Base-by-base conservation (phyloP, 2,113 vertebrate genomes). In the Paramisgurnus dabryanus region DNA sequence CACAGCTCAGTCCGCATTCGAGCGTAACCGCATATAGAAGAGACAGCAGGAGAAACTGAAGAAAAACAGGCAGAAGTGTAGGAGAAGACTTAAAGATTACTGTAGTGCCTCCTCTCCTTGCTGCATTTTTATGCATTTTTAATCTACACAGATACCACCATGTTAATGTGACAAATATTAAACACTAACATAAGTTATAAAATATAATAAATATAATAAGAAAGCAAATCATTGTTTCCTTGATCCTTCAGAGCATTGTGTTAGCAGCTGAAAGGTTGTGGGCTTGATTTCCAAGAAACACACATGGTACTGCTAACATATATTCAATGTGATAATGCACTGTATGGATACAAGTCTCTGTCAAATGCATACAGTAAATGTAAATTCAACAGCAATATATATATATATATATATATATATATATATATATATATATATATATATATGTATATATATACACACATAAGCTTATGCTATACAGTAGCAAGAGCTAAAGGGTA, bases 1-100 rank as follows among this genome's bases (percentile, higher is more conserved):
- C 58, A 81, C 67, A 77, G 80, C 72, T 75, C 72, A 75, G 72
- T 75, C 58, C 22, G 57, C 72, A 64, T 43, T 45, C 72, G 49
- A 63, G 72, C 58, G 58, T 22, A 64, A 49, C 58, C 41, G 34
- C 58, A 64, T n/a, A 64, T 75, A 64, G 72, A 75, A 60, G 43
- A 63, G 58, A 75, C 72, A 49, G 41, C 58, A 75, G 13, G 43
- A 64, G 72, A 75, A 75, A 61, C 40, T 10, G 58, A 75, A 45
- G 18, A 53, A 66, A 50, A 66, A 40, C 47, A 70, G 45, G 64
- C 9, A 63, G 41, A 41, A 70, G 55, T 22, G 66, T 39, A 73
- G 27, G 41, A 17, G 47, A 18, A 81, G 34, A 64, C 18, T 68
- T 50, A 67, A 8, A 57, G 61, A 79, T 11, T 27, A 58, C 43